These are phyloP conservation scores for Amazonetta brasiliensis DNA, from an alignment of 2,797 vertebrate genomes.

Conservation along the genomic window DNA sequence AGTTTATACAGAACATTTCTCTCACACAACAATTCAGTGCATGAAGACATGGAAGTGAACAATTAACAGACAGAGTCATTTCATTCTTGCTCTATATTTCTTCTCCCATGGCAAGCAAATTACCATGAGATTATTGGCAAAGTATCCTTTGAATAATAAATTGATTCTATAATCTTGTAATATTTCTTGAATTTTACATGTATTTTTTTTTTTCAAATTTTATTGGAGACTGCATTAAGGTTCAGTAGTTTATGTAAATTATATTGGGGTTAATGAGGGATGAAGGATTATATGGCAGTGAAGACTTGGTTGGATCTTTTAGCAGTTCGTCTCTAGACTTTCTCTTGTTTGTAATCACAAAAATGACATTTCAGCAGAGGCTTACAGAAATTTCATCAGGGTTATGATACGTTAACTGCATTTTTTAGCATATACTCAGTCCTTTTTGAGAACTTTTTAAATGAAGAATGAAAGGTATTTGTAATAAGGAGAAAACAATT, in stretches of 20 bases:
- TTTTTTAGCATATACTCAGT: not conserved
- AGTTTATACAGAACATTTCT: not conserved
- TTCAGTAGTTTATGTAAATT: slow-evolving; percentile 45
- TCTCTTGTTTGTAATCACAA: not conserved
- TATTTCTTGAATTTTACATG: slow-evolving; percentile 52
- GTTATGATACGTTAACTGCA: not conserved
- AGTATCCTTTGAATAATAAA: slow-evolving; percentile 24
- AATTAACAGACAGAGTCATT: not conserved
- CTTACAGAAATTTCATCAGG: not conserved
- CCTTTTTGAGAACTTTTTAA: not conserved
- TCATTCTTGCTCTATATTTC: not conserved
- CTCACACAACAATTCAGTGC: not conserved
- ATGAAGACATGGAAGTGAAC: not conserved
- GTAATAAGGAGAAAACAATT: not conserved
- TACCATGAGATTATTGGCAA: slow-evolving; percentile 34
- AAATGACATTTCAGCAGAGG: not conserved
- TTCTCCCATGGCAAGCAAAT: not conserved
- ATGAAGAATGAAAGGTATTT: not conserved
- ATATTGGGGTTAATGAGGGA: slow-evolving; percentile 28
- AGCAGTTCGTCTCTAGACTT: not conserved
- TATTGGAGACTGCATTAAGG: not conserved
- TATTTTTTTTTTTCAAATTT: slow-evolving; percentile 34
- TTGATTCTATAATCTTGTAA: slow-evolving; percentile 28
- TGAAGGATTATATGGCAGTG: not conserved
- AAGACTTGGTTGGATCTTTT: not conserved